A percentile compares a stretch with the other conserved stretches of the same genome.
Evolutionary conservation across 2,797 vertebrate genomes (phyloP).

Genomic region (Spinus olivaceus): DNA sequence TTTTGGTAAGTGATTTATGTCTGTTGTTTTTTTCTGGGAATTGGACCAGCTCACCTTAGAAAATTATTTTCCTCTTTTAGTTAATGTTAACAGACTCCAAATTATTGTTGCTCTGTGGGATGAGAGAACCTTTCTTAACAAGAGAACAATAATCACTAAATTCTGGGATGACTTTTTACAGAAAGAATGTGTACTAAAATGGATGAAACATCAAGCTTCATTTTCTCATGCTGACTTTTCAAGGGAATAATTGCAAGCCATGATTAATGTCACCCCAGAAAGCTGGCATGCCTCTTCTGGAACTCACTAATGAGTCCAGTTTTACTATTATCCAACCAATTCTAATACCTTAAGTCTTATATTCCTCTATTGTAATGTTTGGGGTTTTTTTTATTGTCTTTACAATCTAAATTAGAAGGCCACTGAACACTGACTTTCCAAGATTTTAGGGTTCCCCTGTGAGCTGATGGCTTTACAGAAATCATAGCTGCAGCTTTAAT

Average conservation of each 20-base stretch:
- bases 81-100: background rate
- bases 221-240: conserved; percentile 48
- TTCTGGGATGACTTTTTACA: background rate
- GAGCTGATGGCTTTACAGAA: background rate
- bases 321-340: conserved; percentile 9
- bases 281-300: conserved; percentile 28
- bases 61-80: background rate
- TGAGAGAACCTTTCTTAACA: background rate
- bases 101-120: background rate
- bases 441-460: background rate
- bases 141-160: background rate
- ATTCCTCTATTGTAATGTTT: background rate
- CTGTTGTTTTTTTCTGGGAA: background rate
- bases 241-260: conserved; percentile 41
- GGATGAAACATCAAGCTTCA: conserved; percentile 10
- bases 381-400: background rate
- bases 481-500: background rate
- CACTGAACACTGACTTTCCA: background rate
- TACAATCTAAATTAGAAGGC: background rate
- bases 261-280: conserved; percentile 49
- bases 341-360: background rate
- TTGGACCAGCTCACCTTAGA: background rate
- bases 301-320: background rate
- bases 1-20: background rate
- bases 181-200: conserved; percentile 14